Evolutionary conservation across 1,140 invertebrate genomes (phyloP), one percentile per base, ranked within the genome.

Genomic region (Akabosia matsudoensis): DNA sequence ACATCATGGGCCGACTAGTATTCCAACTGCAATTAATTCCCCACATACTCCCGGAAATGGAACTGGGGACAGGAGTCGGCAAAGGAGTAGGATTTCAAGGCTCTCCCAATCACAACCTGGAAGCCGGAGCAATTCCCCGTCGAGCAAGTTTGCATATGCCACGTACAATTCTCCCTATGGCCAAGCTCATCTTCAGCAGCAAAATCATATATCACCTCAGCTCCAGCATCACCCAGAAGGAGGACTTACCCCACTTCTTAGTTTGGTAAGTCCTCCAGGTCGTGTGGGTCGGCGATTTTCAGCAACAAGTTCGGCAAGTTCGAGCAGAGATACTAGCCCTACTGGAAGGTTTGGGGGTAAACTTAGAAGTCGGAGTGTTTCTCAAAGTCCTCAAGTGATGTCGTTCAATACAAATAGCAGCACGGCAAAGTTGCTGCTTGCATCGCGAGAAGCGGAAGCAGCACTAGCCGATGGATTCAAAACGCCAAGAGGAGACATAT

Each of bases 41-140:
- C 31, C 45, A 7, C 64, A n/a, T 75, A 75, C 54, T n/a, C 33
- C 16, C 33, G 56, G 56, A 2, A 1, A 1, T 70, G 74, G 64
- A 73, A 78, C 77, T 14, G 22, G 31, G 14, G 80, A 81, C 22
- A 61, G 80, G 64, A 79, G 78, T 18, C 61, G 80, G 16, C 76
- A 75, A 22, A 45, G 80, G 52, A 77, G 72, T 67, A 37, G 78
- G 37, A 77, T 78, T 56, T 79, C 80, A 28, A 31, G 76, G 30
- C 54, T 79, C 16, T 81, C 80, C 4, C 80, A 81, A 22, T 81
- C 80, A 3, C 80, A 81, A 76, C 80, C 80, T 24, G 80, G 80
- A 61, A 81, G 80, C 56, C 22, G 80, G 34, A 79, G 78, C 45
- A 81, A 81, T 78, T 81, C 80, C 4, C 80, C 80, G 0, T 77